These are phyloP conservation scores for Notolabrus celidotus DNA, from an alignment of 2,797 vertebrate species.

Conservation along the genomic window DNA sequence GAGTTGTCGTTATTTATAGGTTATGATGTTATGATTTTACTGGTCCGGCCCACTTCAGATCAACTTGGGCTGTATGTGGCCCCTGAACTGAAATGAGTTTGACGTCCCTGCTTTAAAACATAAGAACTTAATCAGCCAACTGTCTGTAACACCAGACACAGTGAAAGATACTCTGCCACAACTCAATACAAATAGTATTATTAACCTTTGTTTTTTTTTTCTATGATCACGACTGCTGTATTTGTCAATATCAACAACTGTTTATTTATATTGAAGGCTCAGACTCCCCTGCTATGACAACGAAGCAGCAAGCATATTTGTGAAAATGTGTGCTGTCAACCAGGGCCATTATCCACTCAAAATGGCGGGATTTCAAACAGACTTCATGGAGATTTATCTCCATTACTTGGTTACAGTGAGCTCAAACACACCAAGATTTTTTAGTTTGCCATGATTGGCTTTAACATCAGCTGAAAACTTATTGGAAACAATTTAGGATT, in stretches of 20 bases:
- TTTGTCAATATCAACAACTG: background rate
- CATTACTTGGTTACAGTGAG: slow-evolving; percentile 24
- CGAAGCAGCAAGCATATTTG: slow-evolving; percentile 39
- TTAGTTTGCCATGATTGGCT: background rate
- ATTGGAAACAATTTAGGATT: background rate
- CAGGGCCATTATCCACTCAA: background rate
- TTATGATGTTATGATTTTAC: too few species aligned
- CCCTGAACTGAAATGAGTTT: too few species aligned
- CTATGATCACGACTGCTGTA: too few species aligned
- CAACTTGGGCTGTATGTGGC: too few species aligned
- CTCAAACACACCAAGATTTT: slow-evolving; percentile 5
- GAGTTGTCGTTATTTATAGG: too few species aligned
- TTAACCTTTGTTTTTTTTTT: too few species aligned
- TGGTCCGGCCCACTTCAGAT: too few species aligned
- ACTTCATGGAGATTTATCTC: slow-evolving; percentile 4
- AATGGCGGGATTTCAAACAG: background rate
- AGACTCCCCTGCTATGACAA: background rate
- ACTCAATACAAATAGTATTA: too few species aligned
- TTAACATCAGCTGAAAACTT: slow-evolving; percentile 3
- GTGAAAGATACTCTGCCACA: too few species aligned
- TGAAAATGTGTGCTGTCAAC: slow-evolving; percentile 32
- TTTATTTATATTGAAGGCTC: background rate
- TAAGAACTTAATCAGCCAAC: too few species aligned
- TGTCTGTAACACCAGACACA: too few species aligned
- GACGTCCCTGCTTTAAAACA: too few species aligned